Evolutionary conservation across 2,797 vertebrate species (phyloP), one percentile per base, ranked within the genome.

Genomic region (Acipenser oxyrinchus): DNA sequence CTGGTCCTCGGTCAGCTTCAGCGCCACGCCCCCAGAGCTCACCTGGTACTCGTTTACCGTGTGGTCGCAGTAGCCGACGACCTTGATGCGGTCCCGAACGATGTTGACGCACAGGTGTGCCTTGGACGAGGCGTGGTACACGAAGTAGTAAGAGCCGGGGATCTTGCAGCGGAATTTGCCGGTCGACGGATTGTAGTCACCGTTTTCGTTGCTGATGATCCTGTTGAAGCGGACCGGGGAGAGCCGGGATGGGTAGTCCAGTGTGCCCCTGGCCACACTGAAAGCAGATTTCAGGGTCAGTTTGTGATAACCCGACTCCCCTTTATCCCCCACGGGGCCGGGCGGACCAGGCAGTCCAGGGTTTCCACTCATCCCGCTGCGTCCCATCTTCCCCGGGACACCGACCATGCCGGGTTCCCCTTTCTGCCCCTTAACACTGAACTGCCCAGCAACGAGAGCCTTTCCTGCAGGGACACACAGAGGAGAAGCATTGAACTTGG

Each of bases 41-140:
- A 90, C 85, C 73, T 93, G 91, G 51, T 76, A 12, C 1, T 0
- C 12, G 49, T 80, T 84, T 65, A 79, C 70, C 60, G 76, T 73
- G 67, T 93, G 92, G 70, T 92, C 91, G 0, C 92, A 94, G 84
- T 93, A 94, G 63, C 68, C 85, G 68, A 75, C 81, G 72, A 84
- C 49, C 68, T 0, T 78, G 0, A 0, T 4, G 0, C 1, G 4
- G 0, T 74, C 72, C 59, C 48, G 75, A 68, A 72, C 70, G 1
- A 94, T 73, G 6, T 49, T 50, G 62, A 85, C 23, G 0, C 93
- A 94, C 18, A 94, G 84, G 74, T 84, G 87, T 70, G 74, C 72
- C 0, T 73, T 78, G 5, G 79, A 75, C 0, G 86, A 92, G 0
- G 71, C 63, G 65, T 94, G 85, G 76, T 85, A 87, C 48, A 83